Base-by-base conservation (phyloP, 2,888 invertebrate genomes). In the Trypoxylon attenuatum region DNA sequence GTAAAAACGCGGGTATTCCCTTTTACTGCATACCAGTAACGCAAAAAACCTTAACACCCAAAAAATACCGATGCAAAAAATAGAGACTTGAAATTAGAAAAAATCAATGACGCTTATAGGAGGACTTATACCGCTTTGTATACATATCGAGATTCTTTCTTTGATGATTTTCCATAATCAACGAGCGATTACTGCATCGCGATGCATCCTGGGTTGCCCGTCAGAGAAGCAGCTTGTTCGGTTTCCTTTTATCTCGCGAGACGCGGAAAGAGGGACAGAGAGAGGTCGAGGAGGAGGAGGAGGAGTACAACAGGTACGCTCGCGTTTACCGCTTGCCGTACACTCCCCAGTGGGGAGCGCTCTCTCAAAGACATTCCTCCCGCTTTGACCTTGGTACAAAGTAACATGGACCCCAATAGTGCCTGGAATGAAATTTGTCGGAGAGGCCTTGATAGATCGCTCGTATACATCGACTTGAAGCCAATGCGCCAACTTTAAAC, bases 371-470 rank as follows among this genome's bases (percentile, higher is more conserved):
- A 64, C 65, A 59, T 65, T 68, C 68, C 65, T 50, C 43, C 41
- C 41, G 47, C 68, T 65, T 65, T 68, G 68, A 57, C 65, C 65
- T 68, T 57, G 56, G 65, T 29, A 65, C 56, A 65, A 68, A 65
- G 68, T 65, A 60, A 49, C 55, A 15, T 23, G 54, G 33, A 39
- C 39, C 51, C 49, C 53, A 55, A 60, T 69, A 65, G 62, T 55
- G 55, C 69, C 66, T 58, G 39, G 55, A 72, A 71, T 72, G 69
- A 73, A 73, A 73, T 73, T 73, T 66, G 57, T 57, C 57, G 51
- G 60, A 69, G 62, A 54, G 55, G 59, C 51, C 59, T 71, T 54
- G 62, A 54, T 69, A 41, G 46, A 61, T 55, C 50, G 27, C 49
- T 45, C 21, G 54, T 43, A 42, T 38, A 18, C 43, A 38, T 38